Evolutionary conservation across 2,888 invertebrate genomes (phyloP), one percentile per base, ranked within the genome.

Genomic region (Oxystoma pomonae): DNA sequence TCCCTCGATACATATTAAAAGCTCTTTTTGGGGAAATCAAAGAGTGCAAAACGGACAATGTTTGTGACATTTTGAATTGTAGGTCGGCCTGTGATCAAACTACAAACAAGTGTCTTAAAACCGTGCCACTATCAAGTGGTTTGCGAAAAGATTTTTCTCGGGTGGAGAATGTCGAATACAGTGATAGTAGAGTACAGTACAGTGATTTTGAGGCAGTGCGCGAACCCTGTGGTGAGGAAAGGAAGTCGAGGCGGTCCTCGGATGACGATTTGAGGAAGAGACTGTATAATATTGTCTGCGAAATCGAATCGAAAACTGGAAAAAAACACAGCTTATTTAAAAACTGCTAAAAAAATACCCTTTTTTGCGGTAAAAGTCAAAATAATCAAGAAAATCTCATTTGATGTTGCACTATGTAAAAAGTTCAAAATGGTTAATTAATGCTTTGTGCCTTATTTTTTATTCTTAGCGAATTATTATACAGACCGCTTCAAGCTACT

Each of bases 11-110:
- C 5, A 78, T 85, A 20, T 80, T 83, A 5, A 82, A 81, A 70
- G 80, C 77, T 59, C 76, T 86, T 20, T 81, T 83, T 16, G 81
- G 82, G 68, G 72, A 74, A 7, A 65, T 69, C 1, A 69, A 70
- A 12, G 69, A 69, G 18, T 90, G 90, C 74, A 76, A 79, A 9
- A 77, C 74, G 20, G 85, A 90, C 73, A 81, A 82, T 57, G 89
- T 90, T 71, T 90, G 90, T 77, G 85, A 87, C 74, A 85, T 85
- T 73, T 85, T 85, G 69, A 89, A 90, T 71, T 90, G 90, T 72
- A 80, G 85, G 53, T 86, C 87, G 0, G 78, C 82, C 63, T 90
- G 90, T 74, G 83, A 86, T 70, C 69, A 74, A 21, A 71, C 78
- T 1, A 81, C 79, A 9, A 78, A 80, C 21, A 82, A 80, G 68